A percentile compares a stretch with the other conserved stretches of the same genome.
phyloP scores from a whole-genome alignment of 1,140 invertebrate genomes.

The Plutomurus gul region DNA sequence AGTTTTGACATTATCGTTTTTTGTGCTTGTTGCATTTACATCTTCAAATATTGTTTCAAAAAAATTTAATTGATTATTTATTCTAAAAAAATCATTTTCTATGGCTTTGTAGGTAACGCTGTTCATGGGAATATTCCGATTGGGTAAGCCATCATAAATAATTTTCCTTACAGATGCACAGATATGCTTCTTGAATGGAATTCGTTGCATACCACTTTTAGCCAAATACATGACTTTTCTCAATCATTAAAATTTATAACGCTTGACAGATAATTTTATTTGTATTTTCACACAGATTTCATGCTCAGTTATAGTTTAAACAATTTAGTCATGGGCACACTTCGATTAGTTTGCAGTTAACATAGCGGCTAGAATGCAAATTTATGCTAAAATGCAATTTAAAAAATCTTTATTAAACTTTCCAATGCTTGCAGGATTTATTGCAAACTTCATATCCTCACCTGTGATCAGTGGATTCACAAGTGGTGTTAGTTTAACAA shows the following conservation, averaged over 20 bases:
- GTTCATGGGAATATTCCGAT: constrained; percentile 79
- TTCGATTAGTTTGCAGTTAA: background rate
- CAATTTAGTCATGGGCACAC: background rate
- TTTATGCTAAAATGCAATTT: background rate
- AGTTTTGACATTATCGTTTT: background rate
- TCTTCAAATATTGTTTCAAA: background rate
- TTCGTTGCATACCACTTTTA: too few relatives aligned
- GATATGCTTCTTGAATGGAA: too few relatives aligned
- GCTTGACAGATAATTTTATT: too few relatives aligned
- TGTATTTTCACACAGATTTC: too few relatives aligned
- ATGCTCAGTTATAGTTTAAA: too few relatives aligned
- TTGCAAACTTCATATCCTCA: constrained; percentile 88
- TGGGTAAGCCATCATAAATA: constrained; percentile 63
- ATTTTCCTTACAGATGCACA: too few relatives aligned
- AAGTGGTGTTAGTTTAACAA: constrained; percentile 85
- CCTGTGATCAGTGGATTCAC: constrained; percentile 89
- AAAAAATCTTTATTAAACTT: background rate
- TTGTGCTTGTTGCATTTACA: background rate
- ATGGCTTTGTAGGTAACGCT: too few relatives aligned
- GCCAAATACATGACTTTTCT: too few relatives aligned
- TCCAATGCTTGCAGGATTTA: constrained; percentile 78
- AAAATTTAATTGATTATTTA: too few relatives aligned
- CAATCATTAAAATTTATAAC: too few relatives aligned
- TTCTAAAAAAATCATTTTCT: too few relatives aligned
- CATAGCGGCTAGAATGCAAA: background rate